A percentile compares a stretch with the other conserved stretches of the same genome.
phyloP scores from a whole-genome alignment of 2,113 vertebrate species.

The Otus sunia region DNA sequence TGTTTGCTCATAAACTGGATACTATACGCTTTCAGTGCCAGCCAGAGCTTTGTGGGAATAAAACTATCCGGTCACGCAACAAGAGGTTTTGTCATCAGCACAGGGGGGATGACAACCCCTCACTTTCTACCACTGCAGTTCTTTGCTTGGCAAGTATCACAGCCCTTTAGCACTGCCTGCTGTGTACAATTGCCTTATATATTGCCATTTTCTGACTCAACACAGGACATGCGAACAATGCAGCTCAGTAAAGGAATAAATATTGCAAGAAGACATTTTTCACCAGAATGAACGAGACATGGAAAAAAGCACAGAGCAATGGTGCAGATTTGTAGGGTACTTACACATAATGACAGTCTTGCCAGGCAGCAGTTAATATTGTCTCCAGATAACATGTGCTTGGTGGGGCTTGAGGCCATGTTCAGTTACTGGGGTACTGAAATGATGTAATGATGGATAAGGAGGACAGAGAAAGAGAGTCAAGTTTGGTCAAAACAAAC shows the following conservation, averaged over 20 bases:
- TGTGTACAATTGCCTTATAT: neutral
- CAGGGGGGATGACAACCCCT: fast-evolving
- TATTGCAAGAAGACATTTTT: neutral
- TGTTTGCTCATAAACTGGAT: neutral
- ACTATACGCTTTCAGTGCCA: fast-evolving
- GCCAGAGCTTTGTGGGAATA: neutral
- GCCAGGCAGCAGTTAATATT: neutral
- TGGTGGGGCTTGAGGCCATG: neutral
- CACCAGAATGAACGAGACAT: neutral
- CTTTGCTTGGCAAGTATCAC: fast-evolving
- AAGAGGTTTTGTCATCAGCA: neutral
- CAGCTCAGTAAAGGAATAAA: neutral
- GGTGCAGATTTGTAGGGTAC: neutral
- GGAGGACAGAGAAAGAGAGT: neutral
- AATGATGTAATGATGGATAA: neutral
- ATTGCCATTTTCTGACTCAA: neutral
- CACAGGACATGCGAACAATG: neutral
- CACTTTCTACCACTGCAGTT: neutral
- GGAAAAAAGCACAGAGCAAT: neutral
- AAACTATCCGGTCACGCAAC: fast-evolving
- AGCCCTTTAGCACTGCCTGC: neutral
- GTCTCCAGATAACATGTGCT: neutral
- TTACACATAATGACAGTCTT: fast-evolving
- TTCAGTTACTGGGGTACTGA: neutral
- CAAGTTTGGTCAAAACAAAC: neutral